Evolutionary conservation across 2,113 vertebrate genomes (phyloP), one percentile per base, ranked within the genome.

Genomic region (Talpa occidentalis): DNA sequence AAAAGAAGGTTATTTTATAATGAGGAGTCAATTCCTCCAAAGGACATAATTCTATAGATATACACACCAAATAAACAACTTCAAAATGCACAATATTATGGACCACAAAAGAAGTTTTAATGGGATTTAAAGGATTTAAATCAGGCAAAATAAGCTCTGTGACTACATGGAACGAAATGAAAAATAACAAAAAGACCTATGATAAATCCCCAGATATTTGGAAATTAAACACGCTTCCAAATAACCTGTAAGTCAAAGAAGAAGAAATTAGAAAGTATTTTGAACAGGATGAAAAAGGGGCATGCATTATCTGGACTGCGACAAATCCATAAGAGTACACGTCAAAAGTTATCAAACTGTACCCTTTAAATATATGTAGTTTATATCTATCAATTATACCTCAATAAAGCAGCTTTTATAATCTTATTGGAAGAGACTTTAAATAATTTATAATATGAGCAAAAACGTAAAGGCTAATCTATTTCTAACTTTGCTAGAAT

Each of bases 201-300:
- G 44, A 62, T 62, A 94, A 95, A 83, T 76, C 28, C n/a, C 17
- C 44, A 44, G 78, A 80, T 76, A 92, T 44, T n/a, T 81, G 60
- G 28, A 80, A 94, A 90, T 24, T 47, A 56, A 81, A 49, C 15
- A 78, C 6, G 78, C 28, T 86, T 92, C 62, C 54, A 87, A 70
- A 80, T 77, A 88, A 83, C 40, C 26, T 22, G 72, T 37, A 6
- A 17, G 6, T 88, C 26, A 78, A 90, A 94, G 88, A 85, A 56
- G 5, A 81, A 52, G 49, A 64, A 80, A 76, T 54, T 47, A 81
- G 3, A 74, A 91, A 82, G 9, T 74, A 64, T 44, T 95, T 24
- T 89, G 64, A 88, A 77, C 21, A 79, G 56, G 86, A 89, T 86
- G 64, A 94, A 93, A 76, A 94, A 59, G n/a, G 10, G 16, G 22